Base-by-base conservation (phyloP, 2,888 invertebrate genomes). In the Diadromus collaris region DNA sequence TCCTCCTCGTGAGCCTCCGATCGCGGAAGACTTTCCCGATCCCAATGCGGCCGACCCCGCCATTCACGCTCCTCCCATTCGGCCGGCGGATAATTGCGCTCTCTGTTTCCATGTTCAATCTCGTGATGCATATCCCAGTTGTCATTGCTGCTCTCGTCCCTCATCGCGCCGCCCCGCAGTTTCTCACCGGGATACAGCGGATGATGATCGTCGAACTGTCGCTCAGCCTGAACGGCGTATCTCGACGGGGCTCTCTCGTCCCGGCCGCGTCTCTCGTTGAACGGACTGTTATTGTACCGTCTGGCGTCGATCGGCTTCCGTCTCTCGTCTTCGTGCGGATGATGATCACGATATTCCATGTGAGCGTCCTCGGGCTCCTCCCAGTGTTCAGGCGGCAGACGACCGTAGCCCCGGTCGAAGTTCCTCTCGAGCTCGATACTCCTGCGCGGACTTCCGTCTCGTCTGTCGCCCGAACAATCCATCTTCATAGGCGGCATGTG, bases 271-370 rank as follows among this genome's bases (percentile, higher is more conserved):
- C 92, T 85, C 13, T 89, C 89, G 32, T 91, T 91, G 73, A 91
- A 92, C 0, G 92, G 92, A 81, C 91, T 92, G 24, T 78, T 81
- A 58, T 90, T 90, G 81, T 91, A 91, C 13, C 91, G 84, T 27
- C 89, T 85, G 2, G 87, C 69, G 4, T 89, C 88, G 0, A 86
- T 83, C 0, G 83, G 79, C 72, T 89, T 89, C 19, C 90, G 84
- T 21, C 89, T 81, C 19, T 89, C 89, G 1, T 90, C 89, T 10
- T 89, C 89, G 46, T 89, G 88, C 2, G 82, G 70, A 75, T 81
- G 83, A 64, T 89, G 89, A 64, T 90, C 89, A 0, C 88, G 83
- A 74, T 89, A 89, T 51, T 90, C 90, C 24, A 88, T 67, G 48
- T 86, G 88, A 0, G 68, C 46, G 2, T 90, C 90, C 4, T 90